phyloP scores from a whole-genome alignment of 1,140 invertebrate species.

The Cydia pomonella region DNA sequence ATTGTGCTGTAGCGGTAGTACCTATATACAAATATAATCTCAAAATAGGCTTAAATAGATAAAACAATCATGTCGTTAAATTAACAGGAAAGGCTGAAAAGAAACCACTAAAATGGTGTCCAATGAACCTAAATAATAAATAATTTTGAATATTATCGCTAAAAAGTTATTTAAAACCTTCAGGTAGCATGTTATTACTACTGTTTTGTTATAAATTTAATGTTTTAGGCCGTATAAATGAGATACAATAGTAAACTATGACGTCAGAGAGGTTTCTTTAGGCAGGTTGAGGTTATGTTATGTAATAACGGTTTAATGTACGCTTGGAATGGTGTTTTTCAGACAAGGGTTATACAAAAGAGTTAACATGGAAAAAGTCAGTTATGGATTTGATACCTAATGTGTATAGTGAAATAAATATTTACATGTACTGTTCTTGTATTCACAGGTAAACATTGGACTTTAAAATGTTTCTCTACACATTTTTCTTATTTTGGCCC shows the following conservation, averaged over 20 bases:
- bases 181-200: background rate
- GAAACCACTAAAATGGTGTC: background rate
- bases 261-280: conserved; percentile 45
- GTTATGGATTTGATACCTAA: background rate
- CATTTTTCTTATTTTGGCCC: too few relatives aligned
- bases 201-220: conserved; percentile 36
- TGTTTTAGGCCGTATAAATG: conserved; percentile 24
- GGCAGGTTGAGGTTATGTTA: conserved; percentile 62
- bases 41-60: conserved; percentile 49
- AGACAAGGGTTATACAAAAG: background rate
- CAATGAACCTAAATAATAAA: conserved; percentile 2
- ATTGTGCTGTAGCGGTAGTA: conserved; percentile 54
- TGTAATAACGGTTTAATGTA: conserved; percentile 58
- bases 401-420: background rate
- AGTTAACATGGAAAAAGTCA: background rate
- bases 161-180: background rate
- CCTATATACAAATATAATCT: background rate
- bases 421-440: background rate
- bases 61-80: background rate
- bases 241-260: conserved; percentile 36
- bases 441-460: background rate
- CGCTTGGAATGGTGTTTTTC: conserved; percentile 21
- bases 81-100: background rate
- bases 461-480: background rate
- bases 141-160: background rate